A percentile compares a stretch with the other conserved stretches of the same genome.
Evolutionary conservation across 2,888 invertebrate species (phyloP).

Genomic region (Glaucopsyche alexis): DNA sequence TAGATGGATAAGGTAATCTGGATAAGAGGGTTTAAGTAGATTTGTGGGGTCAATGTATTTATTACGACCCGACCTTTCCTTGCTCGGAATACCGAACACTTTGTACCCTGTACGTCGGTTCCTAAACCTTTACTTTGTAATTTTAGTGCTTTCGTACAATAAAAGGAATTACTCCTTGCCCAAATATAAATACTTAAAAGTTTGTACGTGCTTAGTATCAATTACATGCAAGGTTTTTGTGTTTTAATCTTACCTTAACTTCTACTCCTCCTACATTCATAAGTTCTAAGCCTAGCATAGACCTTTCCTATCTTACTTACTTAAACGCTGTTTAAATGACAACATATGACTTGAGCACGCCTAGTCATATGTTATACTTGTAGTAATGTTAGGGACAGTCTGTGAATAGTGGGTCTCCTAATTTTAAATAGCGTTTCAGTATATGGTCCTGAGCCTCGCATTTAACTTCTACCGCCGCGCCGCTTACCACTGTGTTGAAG

Average conservation of each 20-base stretch:
- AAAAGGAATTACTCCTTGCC: not conserved
- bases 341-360: no score
- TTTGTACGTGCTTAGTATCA: not conserved
- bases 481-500: no score
- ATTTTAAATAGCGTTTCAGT: no score
- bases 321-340: no score
- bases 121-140: slow-evolving; percentile 18
- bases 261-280: no score
- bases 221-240: not conserved
- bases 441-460: no score
- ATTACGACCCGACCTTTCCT: slow-evolving; percentile 20
- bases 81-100: slow-evolving; percentile 23
- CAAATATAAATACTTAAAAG: slow-evolving; percentile 15
- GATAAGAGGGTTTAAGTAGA: slow-evolving; percentile 28
- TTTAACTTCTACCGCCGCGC: no score
- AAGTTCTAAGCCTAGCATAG: no score
- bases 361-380: no score
- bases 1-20: slow-evolving; percentile 23
- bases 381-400: no score
- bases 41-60: slow-evolving; percentile 29
- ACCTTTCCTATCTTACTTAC: no score
- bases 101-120: not conserved
- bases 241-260: not conserved
- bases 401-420: no score
- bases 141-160: not conserved